Evolutionary conservation across 2,797 vertebrate species (phyloP).

Genomic region (Agapornis canus): DNA sequence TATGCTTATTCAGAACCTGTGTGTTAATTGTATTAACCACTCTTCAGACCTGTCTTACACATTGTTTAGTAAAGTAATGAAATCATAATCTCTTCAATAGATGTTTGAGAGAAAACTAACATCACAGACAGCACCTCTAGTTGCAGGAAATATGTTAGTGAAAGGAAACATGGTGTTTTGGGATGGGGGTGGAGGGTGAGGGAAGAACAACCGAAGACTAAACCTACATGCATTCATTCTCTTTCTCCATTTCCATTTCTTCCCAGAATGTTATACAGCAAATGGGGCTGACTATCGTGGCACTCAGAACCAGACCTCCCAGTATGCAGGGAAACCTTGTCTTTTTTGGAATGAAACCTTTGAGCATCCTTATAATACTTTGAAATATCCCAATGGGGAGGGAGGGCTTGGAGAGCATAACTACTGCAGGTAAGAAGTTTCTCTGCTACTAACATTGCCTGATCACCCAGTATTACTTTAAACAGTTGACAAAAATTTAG

Average conservation of each 20-base stretch:
- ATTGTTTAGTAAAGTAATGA: neutral
- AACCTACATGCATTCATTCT: neutral
- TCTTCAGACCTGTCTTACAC: neutral
- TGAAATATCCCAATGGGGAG: constrained; percentile 94
- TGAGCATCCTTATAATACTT: constrained; percentile 94
- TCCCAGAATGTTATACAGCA: constrained; percentile 93
- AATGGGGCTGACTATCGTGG: constrained; percentile 95
- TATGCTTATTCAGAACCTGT: neutral
- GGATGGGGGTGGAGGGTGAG: neutral
- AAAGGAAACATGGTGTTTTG: neutral
- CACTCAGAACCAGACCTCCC: constrained; percentile 90
- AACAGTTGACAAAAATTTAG: neutral
- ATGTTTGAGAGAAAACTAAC: neutral
- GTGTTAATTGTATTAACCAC: neutral
- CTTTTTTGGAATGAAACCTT: constrained; percentile 98
- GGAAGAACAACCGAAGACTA: neutral
- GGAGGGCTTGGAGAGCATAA: constrained; percentile 95
- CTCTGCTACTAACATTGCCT: neutral
- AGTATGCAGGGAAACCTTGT: constrained; percentile 89
- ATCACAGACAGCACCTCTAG: neutral
- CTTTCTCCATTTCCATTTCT: constrained; percentile 47
- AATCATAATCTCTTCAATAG: neutral
- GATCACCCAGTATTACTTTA: neutral
- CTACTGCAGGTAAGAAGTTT: constrained; percentile 89
- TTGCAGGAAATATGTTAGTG: neutral